Evolutionary conservation across 2,797 vertebrate species (phyloP), one percentile per base, ranked within the genome.

Genomic region (Sparidentex hasta): DNA sequence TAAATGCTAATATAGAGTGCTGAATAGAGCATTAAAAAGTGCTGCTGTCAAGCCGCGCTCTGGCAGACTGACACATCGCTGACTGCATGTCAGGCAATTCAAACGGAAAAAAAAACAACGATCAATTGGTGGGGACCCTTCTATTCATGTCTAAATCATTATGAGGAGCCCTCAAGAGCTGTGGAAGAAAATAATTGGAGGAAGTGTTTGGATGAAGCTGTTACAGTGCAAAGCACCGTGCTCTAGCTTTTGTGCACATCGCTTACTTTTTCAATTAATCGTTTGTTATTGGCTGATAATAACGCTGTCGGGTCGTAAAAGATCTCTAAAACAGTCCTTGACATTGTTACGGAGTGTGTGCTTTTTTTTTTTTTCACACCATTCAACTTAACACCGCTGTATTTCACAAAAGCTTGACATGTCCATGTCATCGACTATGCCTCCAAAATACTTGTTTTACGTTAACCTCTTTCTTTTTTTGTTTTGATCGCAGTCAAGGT

Each of bases 11-110:
- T 82, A 55, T 27, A 77, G 65, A 78, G 78, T 74, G 87, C 85
- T 87, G 90, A 95, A 90, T 64, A 69, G 79, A 77, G 83, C 87
- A 83, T 82, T 91, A 90, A 82, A 90, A 88, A 78, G 84, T 80
- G 88, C 84, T 85, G 72, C 70, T 8, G 33, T 70, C 67, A 83
- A 87, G 81, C 70, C 16, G 43, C 44, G 73, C 81, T 80, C 43
- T 69, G 70, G 69, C 66, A 75, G 86, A 89, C 76, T 80, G 92
- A 92, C 90, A 83, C 78, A 78, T 77, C 69, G 79, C 86, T 88
- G 88, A 94, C 88, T 81, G 63, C 20, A 63, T 90, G 84, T 85
- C 83, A 82, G 62, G 81, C 83, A 85, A 86, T 81, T 89, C 69
- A 78, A 87, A 84, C 65, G 80, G 87, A 93, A 84, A 86, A 33